Evolutionary conservation across 2,113 vertebrate genomes (phyloP).

Genomic region (Solea senegalensis): DNA sequence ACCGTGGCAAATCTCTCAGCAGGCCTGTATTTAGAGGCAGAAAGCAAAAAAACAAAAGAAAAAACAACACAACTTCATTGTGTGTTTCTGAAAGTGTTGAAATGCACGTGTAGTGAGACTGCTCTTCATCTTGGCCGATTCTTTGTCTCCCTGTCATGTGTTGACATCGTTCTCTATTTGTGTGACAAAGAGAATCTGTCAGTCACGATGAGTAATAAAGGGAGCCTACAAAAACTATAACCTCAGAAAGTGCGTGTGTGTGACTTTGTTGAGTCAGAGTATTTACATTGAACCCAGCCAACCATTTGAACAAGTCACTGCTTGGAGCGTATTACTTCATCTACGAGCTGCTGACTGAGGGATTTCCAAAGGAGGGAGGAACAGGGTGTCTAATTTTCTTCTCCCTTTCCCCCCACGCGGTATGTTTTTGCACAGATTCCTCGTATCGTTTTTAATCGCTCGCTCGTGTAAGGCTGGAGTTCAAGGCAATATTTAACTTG

Average conservation of each 20-base stretch:
- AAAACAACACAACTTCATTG: background rate
- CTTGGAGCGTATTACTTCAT: constrained; percentile 42
- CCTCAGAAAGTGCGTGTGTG: background rate
- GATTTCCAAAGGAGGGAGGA: constrained; percentile 39
- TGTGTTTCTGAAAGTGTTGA: constrained; percentile 24
- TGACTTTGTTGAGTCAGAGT: constrained; percentile 39
- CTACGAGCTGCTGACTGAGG: constrained; percentile 39
- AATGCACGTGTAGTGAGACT: background rate
- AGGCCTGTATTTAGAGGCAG: background rate
- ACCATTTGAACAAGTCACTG: constrained; percentile 48
- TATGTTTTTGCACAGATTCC: constrained; percentile 42
- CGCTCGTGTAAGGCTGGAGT: background rate
- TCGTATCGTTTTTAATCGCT: constrained; percentile 6
- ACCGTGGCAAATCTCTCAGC: background rate
- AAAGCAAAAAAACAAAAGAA: constrained; percentile 3
- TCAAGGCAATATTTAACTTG: constrained; percentile 49
- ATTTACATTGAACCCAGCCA: constrained; percentile 25
- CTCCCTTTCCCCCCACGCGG: background rate
- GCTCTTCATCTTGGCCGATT: background rate
- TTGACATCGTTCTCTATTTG: constrained; percentile 21
- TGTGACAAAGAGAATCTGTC: constrained; percentile 43
- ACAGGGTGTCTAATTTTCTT: constrained; percentile 30
- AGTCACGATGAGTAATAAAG: constrained; percentile 35
- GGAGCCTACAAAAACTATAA: background rate
- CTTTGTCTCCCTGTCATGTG: constrained; percentile 17